These are phyloP conservation scores for Pollachius pollachius DNA, from an alignment of 2,113 vertebrate genomes.

Conservation along the genomic window DNA sequence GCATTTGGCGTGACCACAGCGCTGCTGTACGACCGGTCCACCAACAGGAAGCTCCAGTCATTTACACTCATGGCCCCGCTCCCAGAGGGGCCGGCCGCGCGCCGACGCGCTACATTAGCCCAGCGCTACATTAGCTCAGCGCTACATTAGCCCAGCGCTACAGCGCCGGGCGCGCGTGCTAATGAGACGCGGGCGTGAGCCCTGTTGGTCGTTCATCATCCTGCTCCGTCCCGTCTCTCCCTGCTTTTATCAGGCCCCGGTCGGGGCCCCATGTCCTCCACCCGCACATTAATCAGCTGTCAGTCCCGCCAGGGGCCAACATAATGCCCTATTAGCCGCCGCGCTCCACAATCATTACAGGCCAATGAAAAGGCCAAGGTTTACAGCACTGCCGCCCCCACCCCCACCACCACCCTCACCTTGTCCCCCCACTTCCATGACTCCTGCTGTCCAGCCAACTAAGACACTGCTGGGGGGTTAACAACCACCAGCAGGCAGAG, in stretches of 20 bases:
- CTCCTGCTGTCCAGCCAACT: neutral
- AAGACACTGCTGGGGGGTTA: neutral
- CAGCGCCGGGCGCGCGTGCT: conserved; percentile 76
- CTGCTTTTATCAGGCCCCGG: conserved; percentile 86
- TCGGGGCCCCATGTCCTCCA: conserved; percentile 83
- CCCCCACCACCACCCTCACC: neutral
- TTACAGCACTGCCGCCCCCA: conserved; percentile 42
- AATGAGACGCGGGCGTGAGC: conserved; percentile 88
- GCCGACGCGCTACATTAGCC: conserved; percentile 89
- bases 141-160: conserved; percentile 86
- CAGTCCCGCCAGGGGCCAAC: conserved; percentile 65
- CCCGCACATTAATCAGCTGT: conserved; percentile 87
- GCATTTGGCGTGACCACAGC: too few relatives aligned
- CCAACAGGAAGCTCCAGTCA: neutral
- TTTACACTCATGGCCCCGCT: conserved; percentile 9
- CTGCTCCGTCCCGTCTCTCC: conserved; percentile 88
- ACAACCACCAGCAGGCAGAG: neutral
- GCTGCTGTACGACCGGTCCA: too few relatives aligned
- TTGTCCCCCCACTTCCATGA: neutral
- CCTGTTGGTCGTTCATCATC: conserved; percentile 91
- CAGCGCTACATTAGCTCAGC: conserved; percentile 67
- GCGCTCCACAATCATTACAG: conserved; percentile 87
- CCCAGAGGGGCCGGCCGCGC: conserved; percentile 34
- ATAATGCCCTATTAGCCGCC: conserved; percentile 88
- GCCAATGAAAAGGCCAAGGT: conserved; percentile 89